These are phyloP conservation scores for Pangasius krempfi DNA, from an alignment of 2,797 vertebrate genomes.

Conservation along the genomic window DNA sequence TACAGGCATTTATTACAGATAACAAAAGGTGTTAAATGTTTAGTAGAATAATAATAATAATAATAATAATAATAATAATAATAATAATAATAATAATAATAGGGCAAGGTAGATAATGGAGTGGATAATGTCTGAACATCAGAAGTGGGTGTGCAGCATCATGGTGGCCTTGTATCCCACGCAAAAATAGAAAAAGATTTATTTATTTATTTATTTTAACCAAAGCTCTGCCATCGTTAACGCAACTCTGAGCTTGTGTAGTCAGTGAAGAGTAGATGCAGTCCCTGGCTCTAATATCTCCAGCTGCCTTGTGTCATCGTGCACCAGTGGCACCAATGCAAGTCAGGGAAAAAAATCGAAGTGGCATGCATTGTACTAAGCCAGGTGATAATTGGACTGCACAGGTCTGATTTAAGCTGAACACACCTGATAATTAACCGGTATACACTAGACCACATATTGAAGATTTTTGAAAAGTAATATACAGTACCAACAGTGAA, in stretches of 20 bases:
- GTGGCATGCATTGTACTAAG: neutral
- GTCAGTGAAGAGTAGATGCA: neutral
- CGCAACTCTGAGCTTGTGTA: neutral
- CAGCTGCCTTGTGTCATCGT: too few species aligned
- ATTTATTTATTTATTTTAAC: too few species aligned
- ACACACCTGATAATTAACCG: too few species aligned
- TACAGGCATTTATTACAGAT: neutral
- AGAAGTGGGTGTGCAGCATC: too few species aligned
- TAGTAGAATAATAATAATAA: neutral
- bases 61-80: too few species aligned
- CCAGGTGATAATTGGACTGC: neutral
- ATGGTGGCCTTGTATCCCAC: neutral
- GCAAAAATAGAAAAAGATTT: too few species aligned
- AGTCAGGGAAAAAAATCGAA: neutral
- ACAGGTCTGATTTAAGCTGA: neutral
- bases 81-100: too few species aligned
- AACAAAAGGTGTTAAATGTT: neutral
- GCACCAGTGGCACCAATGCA: too few species aligned
- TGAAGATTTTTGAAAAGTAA: neutral
- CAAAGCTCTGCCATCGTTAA: neutral
- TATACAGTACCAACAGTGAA: too few species aligned
- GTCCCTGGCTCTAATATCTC: neutral
- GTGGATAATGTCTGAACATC: too few species aligned
- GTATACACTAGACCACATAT: too few species aligned
- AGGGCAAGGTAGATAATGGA: neutral